These are phyloP conservation scores for Sciurus carolinensis DNA, from an alignment of 2,797 vertebrate genomes.

Conservation along the genomic window DNA sequence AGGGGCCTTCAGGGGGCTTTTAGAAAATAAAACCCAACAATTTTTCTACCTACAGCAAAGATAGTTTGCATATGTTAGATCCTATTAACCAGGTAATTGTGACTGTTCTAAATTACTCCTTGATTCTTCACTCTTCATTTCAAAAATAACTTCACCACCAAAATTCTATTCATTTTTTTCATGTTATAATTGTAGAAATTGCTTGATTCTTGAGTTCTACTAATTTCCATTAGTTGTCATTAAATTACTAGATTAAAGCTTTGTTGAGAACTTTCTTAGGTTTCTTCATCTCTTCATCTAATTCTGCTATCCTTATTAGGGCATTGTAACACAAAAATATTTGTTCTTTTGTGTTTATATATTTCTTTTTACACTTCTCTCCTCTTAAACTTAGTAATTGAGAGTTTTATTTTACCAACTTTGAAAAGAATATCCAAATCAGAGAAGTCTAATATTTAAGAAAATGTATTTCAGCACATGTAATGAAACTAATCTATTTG, in stretches of 20 bases:
- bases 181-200: constrained; percentile 29
- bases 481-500: constrained; percentile 22
- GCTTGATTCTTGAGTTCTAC: constrained; percentile 34
- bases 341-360: constrained; percentile 39
- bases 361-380: constrained; percentile 8
- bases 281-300: not conserved
- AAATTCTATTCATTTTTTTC: constrained; percentile 28
- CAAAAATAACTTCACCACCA: constrained; percentile 42
- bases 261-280: not conserved
- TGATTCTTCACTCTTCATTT: constrained; percentile 40
- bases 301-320: constrained; percentile 3
- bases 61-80: not conserved
- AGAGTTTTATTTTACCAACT: not conserved
- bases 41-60: constrained; percentile 44
- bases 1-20: constrained; percentile 15
- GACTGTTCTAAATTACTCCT: constrained; percentile 1
- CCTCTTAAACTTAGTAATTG: constrained; percentile 32
- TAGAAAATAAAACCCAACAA: constrained; percentile 63
- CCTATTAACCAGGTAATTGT: constrained; percentile 31
- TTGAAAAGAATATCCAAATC: not conserved
- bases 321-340: not conserved
- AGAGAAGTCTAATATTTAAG: constrained; percentile 10
- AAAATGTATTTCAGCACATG: constrained; percentile 54
- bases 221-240: constrained; percentile 46
- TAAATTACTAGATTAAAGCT: constrained; percentile 20